A percentile compares a stretch with the other conserved stretches of the same genome.
Evolutionary conservation across 2,113 vertebrate genomes (phyloP).

Genomic region (Azemiops feae): DNA sequence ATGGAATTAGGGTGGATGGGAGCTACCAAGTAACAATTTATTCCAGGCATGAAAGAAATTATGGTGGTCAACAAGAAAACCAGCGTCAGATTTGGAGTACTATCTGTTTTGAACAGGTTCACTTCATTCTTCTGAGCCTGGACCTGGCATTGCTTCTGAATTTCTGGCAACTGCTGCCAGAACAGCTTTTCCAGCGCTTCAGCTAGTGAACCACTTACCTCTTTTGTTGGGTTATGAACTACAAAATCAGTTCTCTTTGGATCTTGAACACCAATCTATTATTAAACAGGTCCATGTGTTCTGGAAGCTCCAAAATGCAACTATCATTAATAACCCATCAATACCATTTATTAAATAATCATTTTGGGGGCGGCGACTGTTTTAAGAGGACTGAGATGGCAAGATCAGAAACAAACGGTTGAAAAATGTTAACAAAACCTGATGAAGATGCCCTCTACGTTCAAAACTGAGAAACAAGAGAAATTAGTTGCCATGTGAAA

Average conservation of each 20-base stretch:
- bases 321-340: neutral
- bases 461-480: no score
- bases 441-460: neutral
- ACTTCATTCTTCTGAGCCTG: neutral
- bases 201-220: neutral
- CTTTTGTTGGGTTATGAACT: neutral
- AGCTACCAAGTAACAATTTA: neutral
- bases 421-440: neutral
- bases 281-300: neutral
- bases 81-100: neutral
- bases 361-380: neutral
- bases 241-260: neutral
- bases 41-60: neutral
- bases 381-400: neutral
- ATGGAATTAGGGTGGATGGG: neutral
- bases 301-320: neutral
- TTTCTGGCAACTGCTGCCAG: neutral
- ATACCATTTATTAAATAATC: neutral
- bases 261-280: neutral
- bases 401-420: neutral
- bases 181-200: neutral
- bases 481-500: no score
- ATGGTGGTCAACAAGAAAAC: neutral
- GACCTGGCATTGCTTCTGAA: neutral
- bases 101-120: neutral